A percentile compares a stretch with the other conserved stretches of the same genome.
These are phyloP conservation scores for Tenthredo distinguenda DNA, from an alignment of 2,888 invertebrate species.

Conservation along the genomic window DNA sequence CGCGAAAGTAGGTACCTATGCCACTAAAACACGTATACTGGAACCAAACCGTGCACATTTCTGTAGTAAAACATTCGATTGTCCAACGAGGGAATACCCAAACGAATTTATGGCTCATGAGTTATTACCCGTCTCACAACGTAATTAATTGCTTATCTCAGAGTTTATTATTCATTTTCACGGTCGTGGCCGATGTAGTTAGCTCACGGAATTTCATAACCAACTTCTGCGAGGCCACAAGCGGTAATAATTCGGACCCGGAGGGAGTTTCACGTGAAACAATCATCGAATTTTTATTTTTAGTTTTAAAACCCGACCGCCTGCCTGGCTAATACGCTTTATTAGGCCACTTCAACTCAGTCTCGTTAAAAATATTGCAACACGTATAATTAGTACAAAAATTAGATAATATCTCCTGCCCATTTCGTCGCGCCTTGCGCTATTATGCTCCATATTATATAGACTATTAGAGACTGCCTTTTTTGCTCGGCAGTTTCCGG, in stretches of 20 bases:
- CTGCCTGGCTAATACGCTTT: not conserved
- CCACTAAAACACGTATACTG: not conserved
- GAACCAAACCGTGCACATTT: not conserved
- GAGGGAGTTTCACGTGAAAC: not conserved
- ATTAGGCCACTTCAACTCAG: not conserved
- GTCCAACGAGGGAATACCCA: not conserved
- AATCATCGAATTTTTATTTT: not conserved
- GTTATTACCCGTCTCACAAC: not conserved
- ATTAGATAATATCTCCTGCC: not conserved
- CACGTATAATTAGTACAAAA: not conserved
- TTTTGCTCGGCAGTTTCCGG: not conserved
- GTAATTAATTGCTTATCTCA: slow-evolving; percentile 26
- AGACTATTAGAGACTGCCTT: not conserved
- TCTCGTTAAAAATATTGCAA: not conserved
- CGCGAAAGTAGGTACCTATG: not conserved
- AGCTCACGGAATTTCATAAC: not conserved
- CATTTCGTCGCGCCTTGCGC: not conserved
- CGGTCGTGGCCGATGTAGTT: not conserved
- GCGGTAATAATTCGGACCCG: not conserved
- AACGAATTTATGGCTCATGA: not conserved
- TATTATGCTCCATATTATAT: too few relatives aligned
- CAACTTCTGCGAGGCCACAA: not conserved
- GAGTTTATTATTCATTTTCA: not conserved
- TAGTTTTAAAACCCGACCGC: not conserved
- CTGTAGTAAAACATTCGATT: not conserved